Conservation (phyloP, 2,797 vertebrate species). For the Rallus crepitans region DNA sequence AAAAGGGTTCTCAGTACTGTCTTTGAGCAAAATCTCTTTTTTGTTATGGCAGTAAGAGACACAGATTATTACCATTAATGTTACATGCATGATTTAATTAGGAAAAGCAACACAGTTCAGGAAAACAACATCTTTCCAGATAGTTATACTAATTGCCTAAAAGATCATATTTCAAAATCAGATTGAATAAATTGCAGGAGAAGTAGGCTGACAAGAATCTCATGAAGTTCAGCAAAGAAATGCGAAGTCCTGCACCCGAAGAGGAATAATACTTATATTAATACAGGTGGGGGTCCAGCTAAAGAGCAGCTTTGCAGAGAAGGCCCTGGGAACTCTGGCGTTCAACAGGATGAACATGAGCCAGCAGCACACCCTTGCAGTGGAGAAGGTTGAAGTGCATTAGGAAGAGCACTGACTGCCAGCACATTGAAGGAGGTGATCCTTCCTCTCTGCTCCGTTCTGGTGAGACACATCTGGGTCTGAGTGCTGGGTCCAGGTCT, state of each 20-base stretch:
- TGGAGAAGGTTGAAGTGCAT: not conserved
- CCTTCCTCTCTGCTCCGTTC: not conserved
- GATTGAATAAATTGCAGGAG: not conserved
- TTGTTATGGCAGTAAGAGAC: not conserved
- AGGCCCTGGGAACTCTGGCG: not conserved
- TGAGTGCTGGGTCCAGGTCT: not conserved
- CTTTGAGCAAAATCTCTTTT: not conserved
- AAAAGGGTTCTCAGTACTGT: not conserved
- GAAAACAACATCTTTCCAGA: conserved; percentile 16
- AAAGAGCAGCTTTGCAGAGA: not conserved
- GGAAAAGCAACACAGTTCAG: not conserved
- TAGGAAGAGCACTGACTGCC: not conserved
- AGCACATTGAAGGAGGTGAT: not conserved
- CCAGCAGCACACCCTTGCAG: not conserved
- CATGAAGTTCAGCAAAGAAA: not conserved
- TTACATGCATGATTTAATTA: conserved; percentile 11
- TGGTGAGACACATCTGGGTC: not conserved
- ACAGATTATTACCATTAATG: not conserved
- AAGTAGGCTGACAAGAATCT: not conserved
- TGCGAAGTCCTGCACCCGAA: not conserved
- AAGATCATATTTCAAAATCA: conserved; percentile 38
- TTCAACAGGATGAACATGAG: not conserved
- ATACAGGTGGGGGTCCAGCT: not conserved
- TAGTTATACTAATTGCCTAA: conserved; percentile 1
- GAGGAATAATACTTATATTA: not conserved